Conservation (phyloP, 2,113 vertebrate genomes). For the Atlantisia rogersi region DNA sequence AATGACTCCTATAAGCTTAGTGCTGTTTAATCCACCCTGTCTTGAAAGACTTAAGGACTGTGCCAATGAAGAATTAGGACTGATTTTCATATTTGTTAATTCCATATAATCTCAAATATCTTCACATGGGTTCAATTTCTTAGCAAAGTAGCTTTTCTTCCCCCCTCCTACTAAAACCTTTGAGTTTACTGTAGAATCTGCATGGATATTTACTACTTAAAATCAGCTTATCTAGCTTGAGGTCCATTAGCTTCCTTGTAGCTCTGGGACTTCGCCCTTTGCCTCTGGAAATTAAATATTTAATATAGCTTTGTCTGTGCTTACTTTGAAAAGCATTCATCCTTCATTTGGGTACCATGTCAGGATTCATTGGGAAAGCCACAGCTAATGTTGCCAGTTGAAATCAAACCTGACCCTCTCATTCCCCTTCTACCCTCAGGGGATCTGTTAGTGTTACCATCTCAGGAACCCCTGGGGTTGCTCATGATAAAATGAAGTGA, state of each 20-base stretch:
- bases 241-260: slow-evolving; percentile 40
- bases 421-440: neutral
- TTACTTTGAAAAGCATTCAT: slow-evolving; percentile 60
- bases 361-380: slow-evolving; percentile 62
- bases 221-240: neutral
- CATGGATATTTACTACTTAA: slow-evolving; percentile 15
- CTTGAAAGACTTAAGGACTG: neutral
- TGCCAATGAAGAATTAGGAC: neutral
- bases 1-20: neutral
- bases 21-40: neutral
- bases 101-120: neutral
- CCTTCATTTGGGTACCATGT: slow-evolving; percentile 56
- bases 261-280: slow-evolving; percentile 54
- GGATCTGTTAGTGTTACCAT: slow-evolving; percentile 74
- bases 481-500: slow-evolving; percentile 78
- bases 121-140: neutral
- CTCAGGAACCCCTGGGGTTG: slow-evolving; percentile 65
- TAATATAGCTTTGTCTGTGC: slow-evolving; percentile 69
- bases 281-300: slow-evolving; percentile 75
- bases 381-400: slow-evolving; percentile 48
- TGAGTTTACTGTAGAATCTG: slow-evolving; percentile 23
- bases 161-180: neutral
- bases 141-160: neutral
- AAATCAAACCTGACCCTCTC: slow-evolving; percentile 50
- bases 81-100: neutral